Percentiles rank a stretch among this genome's conserved stretches.
These are phyloP conservation scores for Trissoscelio sp. DNA, from an alignment of 2,888 invertebrate genomes.

Conservation along the genomic window DNA sequence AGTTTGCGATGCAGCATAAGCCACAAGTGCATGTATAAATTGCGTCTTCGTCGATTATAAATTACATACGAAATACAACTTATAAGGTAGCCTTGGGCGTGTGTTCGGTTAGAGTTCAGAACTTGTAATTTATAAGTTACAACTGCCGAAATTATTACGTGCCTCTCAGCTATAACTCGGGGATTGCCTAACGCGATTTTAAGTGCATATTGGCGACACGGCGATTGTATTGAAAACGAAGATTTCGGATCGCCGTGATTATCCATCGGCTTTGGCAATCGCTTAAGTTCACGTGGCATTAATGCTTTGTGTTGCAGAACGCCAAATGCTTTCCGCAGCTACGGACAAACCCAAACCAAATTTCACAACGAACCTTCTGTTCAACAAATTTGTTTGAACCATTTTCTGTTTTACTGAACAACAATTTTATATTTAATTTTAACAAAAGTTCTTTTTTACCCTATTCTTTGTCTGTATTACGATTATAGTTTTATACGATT, in stretches of 20 bases:
- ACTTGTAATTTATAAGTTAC: conserved; percentile 65
- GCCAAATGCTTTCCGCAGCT: not conserved
- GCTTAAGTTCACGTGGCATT: conserved; percentile 12
- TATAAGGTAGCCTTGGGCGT: conserved; percentile 52
- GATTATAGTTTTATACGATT: not conserved
- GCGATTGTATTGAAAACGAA: conserved; percentile 39
- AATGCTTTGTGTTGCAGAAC: conserved; percentile 23
- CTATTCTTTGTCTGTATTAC: not conserved
- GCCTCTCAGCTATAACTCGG: conserved; percentile 47
- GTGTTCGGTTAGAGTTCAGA: conserved; percentile 45
- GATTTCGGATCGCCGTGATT: conserved; percentile 44
- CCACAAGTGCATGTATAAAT: conserved; percentile 52
- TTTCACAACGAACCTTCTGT: too few species aligned
- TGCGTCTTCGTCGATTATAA: conserved; percentile 57
- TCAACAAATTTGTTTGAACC: too few species aligned
- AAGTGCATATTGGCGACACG: conserved; percentile 41
- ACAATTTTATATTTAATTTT: too few species aligned
- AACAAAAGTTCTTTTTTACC: too few species aligned
- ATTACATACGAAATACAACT: conserved; percentile 51
- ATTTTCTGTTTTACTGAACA: too few species aligned
- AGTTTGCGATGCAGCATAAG: conserved; percentile 13
- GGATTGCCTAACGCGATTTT: conserved; percentile 56
- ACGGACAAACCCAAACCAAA: not conserved
- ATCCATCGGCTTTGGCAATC: conserved; percentile 28
- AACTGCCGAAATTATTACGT: conserved; percentile 63